Evolutionary conservation across 2,888 invertebrate species (phyloP).

Genomic region (Athalia rosae): DNA sequence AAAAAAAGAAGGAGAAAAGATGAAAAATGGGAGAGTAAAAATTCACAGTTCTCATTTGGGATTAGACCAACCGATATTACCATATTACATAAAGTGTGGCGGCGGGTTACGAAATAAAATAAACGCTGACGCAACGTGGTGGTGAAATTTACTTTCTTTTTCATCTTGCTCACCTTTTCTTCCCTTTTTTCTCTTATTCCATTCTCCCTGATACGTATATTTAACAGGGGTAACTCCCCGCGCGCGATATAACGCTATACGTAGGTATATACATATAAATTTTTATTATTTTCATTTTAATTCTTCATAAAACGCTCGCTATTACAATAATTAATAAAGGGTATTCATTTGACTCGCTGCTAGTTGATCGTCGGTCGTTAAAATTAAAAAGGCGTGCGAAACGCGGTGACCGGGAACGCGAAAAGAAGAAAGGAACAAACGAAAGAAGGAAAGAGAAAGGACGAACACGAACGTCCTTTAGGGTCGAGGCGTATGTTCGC

Average conservation of each 20-base stretch:
- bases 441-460: slow-evolving; percentile 44
- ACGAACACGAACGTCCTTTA: neutral
- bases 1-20: neutral
- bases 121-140: slow-evolving; percentile 8
- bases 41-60: slow-evolving; percentile 13
- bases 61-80: slow-evolving; percentile 28
- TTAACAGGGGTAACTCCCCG: neutral
- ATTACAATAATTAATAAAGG: slow-evolving; percentile 63
- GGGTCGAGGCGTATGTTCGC: neutral
- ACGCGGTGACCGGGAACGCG: slow-evolving; percentile 47
- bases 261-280: neutral
- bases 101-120: slow-evolving; percentile 28
- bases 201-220: neutral
- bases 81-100: slow-evolving; percentile 26
- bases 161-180: no score
- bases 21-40: slow-evolving; percentile 10
- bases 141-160: no score
- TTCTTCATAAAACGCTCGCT: slow-evolving; percentile 46
- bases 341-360: slow-evolving; percentile 49
- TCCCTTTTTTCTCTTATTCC: no score
- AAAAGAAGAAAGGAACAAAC: slow-evolving; percentile 36
- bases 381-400: slow-evolving; percentile 59
- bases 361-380: slow-evolving; percentile 56
- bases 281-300: slow-evolving; percentile 27
- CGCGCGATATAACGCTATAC: neutral